Evolutionary conservation across 1,140 invertebrate species (phyloP).

Genomic region (Ladona fulva): DNA sequence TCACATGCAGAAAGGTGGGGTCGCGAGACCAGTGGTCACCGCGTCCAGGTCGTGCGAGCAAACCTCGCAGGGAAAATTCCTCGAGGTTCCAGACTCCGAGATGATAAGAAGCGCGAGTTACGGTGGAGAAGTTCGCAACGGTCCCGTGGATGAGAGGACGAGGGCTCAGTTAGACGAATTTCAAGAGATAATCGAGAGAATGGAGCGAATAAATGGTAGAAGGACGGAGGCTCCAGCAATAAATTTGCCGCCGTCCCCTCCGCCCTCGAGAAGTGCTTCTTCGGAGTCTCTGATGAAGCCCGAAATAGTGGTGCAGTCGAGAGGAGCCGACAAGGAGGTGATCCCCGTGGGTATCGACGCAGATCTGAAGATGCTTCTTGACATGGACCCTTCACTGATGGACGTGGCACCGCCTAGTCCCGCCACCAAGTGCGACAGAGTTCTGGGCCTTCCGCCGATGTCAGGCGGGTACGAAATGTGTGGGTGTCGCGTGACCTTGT

Average conservation of each 20-base stretch:
- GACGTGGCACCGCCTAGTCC: constrained; percentile 34
- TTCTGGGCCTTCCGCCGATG: constrained; percentile 31
- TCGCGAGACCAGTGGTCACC: neutral
- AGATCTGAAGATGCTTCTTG: constrained; percentile 50
- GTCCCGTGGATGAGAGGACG: constrained; percentile 3
- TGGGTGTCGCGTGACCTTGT: constrained; percentile 30
- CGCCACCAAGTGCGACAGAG: constrained; percentile 26
- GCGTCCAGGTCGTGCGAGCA: neutral
- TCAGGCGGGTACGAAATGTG: constrained; percentile 31
- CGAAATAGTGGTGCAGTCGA: neutral
- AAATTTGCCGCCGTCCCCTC: neutral
- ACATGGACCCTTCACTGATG: constrained; percentile 51
- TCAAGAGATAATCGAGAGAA: constrained; percentile 24
- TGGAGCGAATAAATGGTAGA: constrained; percentile 16
- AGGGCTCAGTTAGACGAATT: constrained; percentile 25
- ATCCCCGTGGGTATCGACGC: constrained; percentile 42
- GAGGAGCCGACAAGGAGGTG: neutral
- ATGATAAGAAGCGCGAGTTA: neutral
- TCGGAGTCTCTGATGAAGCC: neutral
- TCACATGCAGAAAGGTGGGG: neutral
- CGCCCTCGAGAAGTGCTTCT: neutral
- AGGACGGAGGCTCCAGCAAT: neutral
- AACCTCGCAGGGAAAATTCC: neutral
- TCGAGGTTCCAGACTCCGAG: neutral
- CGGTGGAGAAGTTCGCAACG: neutral